Base-by-base conservation (phyloP, 2,113 vertebrate genomes). In the Grus americana region DNA sequence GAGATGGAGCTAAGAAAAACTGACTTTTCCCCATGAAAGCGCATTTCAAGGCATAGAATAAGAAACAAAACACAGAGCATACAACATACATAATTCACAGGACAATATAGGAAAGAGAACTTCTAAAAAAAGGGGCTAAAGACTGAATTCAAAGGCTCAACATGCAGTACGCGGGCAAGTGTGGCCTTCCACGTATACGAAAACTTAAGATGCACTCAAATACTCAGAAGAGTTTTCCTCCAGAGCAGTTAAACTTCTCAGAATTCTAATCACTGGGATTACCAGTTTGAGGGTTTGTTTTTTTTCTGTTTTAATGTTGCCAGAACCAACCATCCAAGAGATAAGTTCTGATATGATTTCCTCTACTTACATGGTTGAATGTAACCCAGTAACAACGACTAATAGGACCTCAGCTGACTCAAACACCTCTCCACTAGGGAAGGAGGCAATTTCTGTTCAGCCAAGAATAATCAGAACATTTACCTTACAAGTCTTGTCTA, bases 151-250 rank as follows among this genome's bases (percentile, higher is more conserved):
- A 65, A 61, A 79, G 54, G 58, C 20, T 83, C 12, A 59, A 59
- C 12, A 40, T 34, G 21, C 23, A 47, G 22, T 24, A 46, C 32
- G 19, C 5, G 4, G 29, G 12, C 4, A 91, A 61, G 13, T 2
- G 0, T 16, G 10, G 36, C 46, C 15, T 71, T 91, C 29, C 11
- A 46, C 0, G 9, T 50, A 75, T 0, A 0, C 13, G 18, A 84
- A 91, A 80, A 80, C 12, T 50, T 61, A 23, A 29, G 52, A 70
- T 19, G 24, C 8, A 57, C 26, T 22, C 62, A 21, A 80, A 76
- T 38, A 63, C 22, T 58, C 42, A 42, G 27, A 72, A 57, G 15
- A 83, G 29, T 73, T 63, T 55, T 82, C 34, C 42, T 63, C 20
- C 21, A 78, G 10, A 83, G 13, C 14, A 58, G 49, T 32, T 52